Conservation (phyloP, 2,888 invertebrate species). For the Caenorhabditis parvicauda region DNA sequence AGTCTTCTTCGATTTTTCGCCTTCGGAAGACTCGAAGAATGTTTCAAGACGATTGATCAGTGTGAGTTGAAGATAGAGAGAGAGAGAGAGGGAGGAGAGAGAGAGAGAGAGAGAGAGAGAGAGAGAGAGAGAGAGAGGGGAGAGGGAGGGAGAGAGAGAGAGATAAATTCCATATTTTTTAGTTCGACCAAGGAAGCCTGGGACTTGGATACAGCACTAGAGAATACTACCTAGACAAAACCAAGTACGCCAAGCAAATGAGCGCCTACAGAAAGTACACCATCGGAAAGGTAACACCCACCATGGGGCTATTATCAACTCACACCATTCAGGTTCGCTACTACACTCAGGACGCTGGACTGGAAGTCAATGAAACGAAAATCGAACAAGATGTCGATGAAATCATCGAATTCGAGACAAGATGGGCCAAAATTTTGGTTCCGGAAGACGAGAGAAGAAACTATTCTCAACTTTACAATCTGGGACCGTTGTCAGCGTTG, state of each 20-base stretch:
- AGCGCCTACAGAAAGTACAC: conserved; percentile 55
- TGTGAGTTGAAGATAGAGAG: conserved; percentile 4
- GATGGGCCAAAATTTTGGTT: conserved; percentile 52
- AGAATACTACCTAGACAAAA: conserved; percentile 59
- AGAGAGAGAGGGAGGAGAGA: neutral
- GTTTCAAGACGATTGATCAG: conserved; percentile 39
- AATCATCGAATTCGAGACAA: conserved; percentile 51
- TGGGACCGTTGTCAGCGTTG: conserved; percentile 42
- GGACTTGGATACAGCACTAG: conserved; percentile 58
- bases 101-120: conserved; percentile 9
- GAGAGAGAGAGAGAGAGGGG: neutral
- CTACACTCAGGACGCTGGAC: conserved; percentile 49
- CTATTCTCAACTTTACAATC: conserved; percentile 51
- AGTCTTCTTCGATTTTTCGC: conserved; percentile 53
- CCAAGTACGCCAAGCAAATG: conserved; percentile 58
- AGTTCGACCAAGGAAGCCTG: conserved; percentile 59
- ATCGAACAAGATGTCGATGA: conserved; percentile 53
- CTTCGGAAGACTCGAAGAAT: conserved; percentile 51
- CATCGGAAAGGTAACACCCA: conserved; percentile 29
- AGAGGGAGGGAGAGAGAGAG: neutral
- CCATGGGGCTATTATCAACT: neutral
- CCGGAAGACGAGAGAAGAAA: conserved; percentile 59
- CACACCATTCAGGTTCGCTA: conserved; percentile 23
- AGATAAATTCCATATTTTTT: conserved; percentile 1
- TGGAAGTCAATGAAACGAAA: conserved; percentile 31